Conservation (phyloP, 2,797 vertebrate species). For the Gambelia wislizenii region DNA sequence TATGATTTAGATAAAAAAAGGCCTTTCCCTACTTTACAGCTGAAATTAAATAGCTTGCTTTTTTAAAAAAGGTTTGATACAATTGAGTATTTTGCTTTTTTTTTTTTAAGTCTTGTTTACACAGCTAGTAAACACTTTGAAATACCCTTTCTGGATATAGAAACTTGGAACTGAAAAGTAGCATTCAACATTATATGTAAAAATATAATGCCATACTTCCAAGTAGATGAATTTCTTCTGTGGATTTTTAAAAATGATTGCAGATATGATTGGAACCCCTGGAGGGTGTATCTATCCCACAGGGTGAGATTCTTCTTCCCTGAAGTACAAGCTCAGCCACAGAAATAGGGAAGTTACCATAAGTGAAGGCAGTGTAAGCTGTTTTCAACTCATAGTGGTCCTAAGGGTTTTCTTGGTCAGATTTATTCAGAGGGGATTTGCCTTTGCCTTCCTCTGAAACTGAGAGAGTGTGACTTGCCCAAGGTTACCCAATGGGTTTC, state of each 20-base stretch:
- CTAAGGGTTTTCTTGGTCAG: too few relatives aligned
- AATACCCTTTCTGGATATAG: conserved; percentile 60
- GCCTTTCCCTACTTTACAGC: conserved; percentile 12
- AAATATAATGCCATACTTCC: conserved; percentile 29
- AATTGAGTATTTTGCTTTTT: conserved; percentile 59
- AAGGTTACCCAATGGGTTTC: too few relatives aligned
- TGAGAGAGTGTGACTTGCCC: too few relatives aligned
- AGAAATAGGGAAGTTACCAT: background rate
- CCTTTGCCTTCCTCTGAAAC: too few relatives aligned
- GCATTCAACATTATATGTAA: conserved; percentile 44
- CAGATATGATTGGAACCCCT: background rate
- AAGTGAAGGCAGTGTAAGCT: background rate
- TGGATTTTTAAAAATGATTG: conserved; percentile 1
- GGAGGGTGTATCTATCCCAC: too few relatives aligned
- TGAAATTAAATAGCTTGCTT: conserved; percentile 41
- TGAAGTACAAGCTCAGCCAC: background rate
- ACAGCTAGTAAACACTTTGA: conserved; percentile 63
- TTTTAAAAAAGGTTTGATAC: conserved; percentile 61
- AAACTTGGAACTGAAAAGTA: conserved; percentile 60
- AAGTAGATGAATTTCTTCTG: conserved; percentile 23
- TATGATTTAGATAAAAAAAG: conserved; percentile 46
- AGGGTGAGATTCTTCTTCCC: background rate
- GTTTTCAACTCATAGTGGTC: too few relatives aligned
- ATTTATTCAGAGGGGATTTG: too few relatives aligned
- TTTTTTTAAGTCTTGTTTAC: conserved; percentile 57